phyloP scores from a whole-genome alignment of 2,113 vertebrate species.

The Odontophorus gujanensis region DNA sequence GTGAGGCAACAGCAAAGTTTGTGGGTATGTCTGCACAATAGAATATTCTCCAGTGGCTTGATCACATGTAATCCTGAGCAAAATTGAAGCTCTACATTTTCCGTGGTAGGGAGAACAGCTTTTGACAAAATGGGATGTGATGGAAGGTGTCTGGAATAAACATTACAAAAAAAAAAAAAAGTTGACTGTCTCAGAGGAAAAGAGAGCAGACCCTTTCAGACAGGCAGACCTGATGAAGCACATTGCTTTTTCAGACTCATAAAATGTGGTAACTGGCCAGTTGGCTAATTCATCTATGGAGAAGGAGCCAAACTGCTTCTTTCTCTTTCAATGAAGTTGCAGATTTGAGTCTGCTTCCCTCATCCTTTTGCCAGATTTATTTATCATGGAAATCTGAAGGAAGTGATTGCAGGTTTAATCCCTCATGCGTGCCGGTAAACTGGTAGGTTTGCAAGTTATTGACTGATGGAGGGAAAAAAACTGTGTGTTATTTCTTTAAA shows the following conservation, averaged over 20 bases:
- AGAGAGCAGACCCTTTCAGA: constrained; percentile 35
- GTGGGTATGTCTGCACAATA: neutral
- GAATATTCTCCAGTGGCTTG: neutral
- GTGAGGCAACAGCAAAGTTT: neutral
- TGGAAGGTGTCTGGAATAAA: constrained; percentile 30
- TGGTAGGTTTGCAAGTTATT: neutral
- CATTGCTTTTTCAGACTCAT: constrained; percentile 44
- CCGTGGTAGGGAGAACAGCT: neutral
- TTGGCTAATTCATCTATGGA: neutral
- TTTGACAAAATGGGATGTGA: constrained; percentile 18
- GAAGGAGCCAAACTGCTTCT: constrained; percentile 3
- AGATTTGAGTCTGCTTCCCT: neutral
- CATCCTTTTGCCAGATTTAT: neutral
- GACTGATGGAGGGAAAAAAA: constrained; percentile 17
- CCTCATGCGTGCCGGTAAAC: neutral
- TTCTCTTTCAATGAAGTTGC: neutral
- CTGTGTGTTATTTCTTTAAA: neutral
- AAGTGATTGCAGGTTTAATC: neutral
- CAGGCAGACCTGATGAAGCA: constrained; percentile 3
- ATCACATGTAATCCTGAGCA: neutral
- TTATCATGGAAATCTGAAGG: neutral
- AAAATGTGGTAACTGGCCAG: constrained; percentile 29
- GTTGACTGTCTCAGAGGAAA: constrained; percentile 16
- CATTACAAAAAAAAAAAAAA: constrained; percentile 30
- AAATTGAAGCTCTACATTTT: neutral